Conservation (phyloP, 2,113 vertebrate genomes). For the Brienomyrus longianalis region DNA sequence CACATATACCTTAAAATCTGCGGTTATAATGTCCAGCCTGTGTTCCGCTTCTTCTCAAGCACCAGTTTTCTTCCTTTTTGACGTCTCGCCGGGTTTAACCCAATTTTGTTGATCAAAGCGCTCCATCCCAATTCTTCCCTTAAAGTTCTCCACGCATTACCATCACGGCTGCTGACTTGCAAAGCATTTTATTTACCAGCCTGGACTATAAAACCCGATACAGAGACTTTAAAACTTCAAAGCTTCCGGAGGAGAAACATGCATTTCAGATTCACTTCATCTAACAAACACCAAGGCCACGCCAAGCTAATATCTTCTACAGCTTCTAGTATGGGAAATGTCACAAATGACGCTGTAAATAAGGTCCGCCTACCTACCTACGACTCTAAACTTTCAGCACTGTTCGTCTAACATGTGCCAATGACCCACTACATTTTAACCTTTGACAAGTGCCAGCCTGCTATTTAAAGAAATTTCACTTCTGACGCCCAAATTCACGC, state of each 20-base stretch:
- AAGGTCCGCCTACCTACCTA: background rate
- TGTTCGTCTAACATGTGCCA: background rate
- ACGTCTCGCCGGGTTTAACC: constrained; percentile 37
- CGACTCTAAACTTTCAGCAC: background rate
- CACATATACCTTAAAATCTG: background rate
- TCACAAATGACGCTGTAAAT: background rate
- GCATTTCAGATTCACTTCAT: background rate
- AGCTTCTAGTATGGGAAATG: background rate
- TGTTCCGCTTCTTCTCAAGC: background rate
- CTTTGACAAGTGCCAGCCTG: background rate
- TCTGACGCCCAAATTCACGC: background rate
- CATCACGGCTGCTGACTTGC: background rate
- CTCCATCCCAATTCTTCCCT: constrained; percentile 32
- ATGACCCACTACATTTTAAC: background rate
- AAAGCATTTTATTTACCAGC: background rate
- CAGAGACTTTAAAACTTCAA: constrained; percentile 17
- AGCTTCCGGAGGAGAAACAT: background rate
- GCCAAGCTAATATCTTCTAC: background rate
- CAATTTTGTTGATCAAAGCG: constrained; percentile 50
- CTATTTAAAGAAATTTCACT: background rate
- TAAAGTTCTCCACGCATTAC: constrained; percentile 22
- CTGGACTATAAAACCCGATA: constrained; percentile 7
- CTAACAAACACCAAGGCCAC: background rate
- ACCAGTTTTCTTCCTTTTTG: constrained; percentile 20
- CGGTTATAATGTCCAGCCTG: background rate